These are phyloP conservation scores for Anneissia japonica DNA, from an alignment of 35 echinoderm and acorn worm species.

Conservation along the genomic window DNA sequence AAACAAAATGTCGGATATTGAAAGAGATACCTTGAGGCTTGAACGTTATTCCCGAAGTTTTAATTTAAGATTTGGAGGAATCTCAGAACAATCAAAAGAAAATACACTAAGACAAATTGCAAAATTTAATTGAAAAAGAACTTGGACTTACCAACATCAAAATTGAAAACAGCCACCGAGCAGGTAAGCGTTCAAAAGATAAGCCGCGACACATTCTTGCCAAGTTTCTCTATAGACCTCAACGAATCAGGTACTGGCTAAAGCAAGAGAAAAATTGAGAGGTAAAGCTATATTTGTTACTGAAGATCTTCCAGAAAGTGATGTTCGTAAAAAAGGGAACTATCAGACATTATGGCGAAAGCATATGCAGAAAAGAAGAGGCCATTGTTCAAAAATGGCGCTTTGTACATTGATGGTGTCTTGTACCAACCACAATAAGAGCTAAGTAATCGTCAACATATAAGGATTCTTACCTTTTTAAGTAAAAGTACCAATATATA, in stretches of 20 bases:
- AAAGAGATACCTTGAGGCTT: not conserved
- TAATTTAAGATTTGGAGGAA: slow-evolving; percentile 29
- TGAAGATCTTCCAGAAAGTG: slow-evolving; percentile 29
- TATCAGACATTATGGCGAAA: slow-evolving; percentile 1
- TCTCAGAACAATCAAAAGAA: slow-evolving; percentile 4
- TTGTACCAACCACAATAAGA: no score
- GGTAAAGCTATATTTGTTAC: slow-evolving; percentile 14
- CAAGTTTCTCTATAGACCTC: slow-evolving; percentile 16
- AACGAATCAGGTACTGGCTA: not conserved
- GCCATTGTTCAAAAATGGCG: slow-evolving; percentile 6
- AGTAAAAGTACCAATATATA: no score
- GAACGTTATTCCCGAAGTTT: slow-evolving; percentile 14
- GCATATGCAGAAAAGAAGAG: slow-evolving; percentile 27
- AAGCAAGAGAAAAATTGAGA: not conserved
- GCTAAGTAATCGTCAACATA: no score
- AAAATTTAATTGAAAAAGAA: not conserved
- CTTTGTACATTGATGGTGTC: slow-evolving; percentile 1
- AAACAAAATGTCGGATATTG: slow-evolving; percentile 1
- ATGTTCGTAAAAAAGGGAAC: not conserved
- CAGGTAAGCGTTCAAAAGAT: not conserved
- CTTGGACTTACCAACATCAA: slow-evolving; percentile 10
- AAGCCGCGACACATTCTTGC: slow-evolving; percentile 29
- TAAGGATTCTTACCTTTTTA: no score
- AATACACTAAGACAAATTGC: not conserved
- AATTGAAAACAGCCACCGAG: slow-evolving; percentile 19